phyloP scores from a whole-genome alignment of 2,888 invertebrate species.

The Torymus aiolomorphi region DNA sequence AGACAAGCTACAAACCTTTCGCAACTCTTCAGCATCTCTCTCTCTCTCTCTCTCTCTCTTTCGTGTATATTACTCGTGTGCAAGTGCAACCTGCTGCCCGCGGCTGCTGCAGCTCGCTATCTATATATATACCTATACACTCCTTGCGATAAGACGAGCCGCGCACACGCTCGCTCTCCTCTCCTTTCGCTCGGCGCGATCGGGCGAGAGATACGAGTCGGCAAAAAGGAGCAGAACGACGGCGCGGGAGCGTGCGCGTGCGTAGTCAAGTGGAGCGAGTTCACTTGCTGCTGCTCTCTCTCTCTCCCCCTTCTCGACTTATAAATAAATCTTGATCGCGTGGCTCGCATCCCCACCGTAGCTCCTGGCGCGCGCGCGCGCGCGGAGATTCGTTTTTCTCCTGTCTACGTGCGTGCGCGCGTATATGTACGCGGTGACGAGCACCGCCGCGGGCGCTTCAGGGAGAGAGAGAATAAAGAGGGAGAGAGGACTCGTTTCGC shows the following conservation, averaged over 20 bases:
- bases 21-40: too few species aligned
- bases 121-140: too few species aligned
- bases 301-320: conserved; percentile 60
- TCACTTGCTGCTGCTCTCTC: conserved; percentile 27
- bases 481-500: conserved; percentile 45
- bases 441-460: conserved; percentile 26
- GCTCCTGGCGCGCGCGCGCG: conserved; percentile 63
- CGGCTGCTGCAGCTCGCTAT: too few species aligned
- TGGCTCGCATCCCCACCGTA: conserved; percentile 73
- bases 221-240: conserved; percentile 17
- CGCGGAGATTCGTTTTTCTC: background rate
- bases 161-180: too few species aligned
- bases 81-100: too few species aligned
- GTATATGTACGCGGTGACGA: conserved; percentile 38
- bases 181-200: background rate
- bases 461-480: conserved; percentile 15
- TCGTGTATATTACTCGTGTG: too few species aligned
- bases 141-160: too few species aligned
- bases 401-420: too few species aligned
- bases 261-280: conserved; percentile 38
- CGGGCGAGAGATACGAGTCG: background rate
- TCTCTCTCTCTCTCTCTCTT: too few species aligned
- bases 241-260: background rate
- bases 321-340: conserved; percentile 76
- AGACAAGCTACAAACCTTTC: too few species aligned